phyloP scores from a whole-genome alignment of 2,888 invertebrate genomes.

The Sicus ferrugineus region DNA sequence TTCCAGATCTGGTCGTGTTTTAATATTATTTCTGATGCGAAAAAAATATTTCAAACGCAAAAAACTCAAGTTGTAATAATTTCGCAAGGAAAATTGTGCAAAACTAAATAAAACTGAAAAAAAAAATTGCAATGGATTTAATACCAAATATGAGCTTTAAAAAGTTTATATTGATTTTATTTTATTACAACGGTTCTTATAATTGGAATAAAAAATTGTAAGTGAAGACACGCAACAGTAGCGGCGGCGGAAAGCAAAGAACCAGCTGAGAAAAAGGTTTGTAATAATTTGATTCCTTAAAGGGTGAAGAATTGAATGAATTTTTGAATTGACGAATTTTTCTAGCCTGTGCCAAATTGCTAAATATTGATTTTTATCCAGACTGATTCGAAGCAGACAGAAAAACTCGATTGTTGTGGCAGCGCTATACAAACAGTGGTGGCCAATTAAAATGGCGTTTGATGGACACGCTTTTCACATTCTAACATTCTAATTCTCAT shows the following conservation, averaged over 20 bases:
- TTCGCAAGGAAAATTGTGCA: constrained; percentile 50
- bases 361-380: constrained; percentile 33
- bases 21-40: constrained; percentile 18
- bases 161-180: constrained; percentile 64
- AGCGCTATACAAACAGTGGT: constrained; percentile 2
- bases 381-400: neutral
- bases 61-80: constrained; percentile 6
- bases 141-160: constrained; percentile 60
- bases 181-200: constrained; percentile 65
- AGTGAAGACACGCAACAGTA: constrained; percentile 32
- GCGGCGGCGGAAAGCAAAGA: neutral
- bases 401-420: neutral
- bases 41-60: constrained; percentile 24
- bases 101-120: constrained; percentile 39
- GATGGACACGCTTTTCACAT: neutral
- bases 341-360: neutral
- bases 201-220: constrained; percentile 64
- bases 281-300: constrained; percentile 12
- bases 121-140: constrained; percentile 52
- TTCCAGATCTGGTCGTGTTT: too few relatives aligned
- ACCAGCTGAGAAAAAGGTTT: constrained; percentile 6
- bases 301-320: neutral
- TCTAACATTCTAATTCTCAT: too few relatives aligned
- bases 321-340: neutral
- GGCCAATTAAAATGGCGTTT: neutral